Conservation (phyloP, 2,113 vertebrate genomes). For the Polyodon spathula region DNA sequence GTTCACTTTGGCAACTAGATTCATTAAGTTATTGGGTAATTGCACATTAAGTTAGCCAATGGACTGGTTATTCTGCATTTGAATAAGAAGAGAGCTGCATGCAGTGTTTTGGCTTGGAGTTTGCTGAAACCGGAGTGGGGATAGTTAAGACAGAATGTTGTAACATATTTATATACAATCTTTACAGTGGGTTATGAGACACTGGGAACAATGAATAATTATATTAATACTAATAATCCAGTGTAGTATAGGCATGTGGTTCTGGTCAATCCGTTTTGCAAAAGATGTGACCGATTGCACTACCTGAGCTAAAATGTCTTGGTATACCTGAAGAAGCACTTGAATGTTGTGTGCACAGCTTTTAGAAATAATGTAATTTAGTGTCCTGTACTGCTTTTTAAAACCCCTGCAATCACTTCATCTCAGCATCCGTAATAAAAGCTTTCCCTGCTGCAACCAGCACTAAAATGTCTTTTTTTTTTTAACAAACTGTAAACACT, state of each 20-base stretch:
- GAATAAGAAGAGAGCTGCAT: constrained; percentile 26
- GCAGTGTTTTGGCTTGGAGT: constrained; percentile 21
- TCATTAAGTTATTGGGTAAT: constrained; percentile 17
- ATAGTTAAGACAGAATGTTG: not conserved
- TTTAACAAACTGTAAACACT: too few species aligned
- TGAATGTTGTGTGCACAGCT: constrained; percentile 36
- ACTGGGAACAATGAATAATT: constrained; percentile 8
- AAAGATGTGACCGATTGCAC: constrained; percentile 29
- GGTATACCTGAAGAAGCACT: constrained; percentile 63
- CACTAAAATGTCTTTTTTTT: too few species aligned
- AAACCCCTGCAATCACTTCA: too few species aligned
- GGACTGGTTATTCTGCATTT: constrained; percentile 23
- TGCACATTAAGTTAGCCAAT: constrained; percentile 19
- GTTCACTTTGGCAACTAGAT: constrained; percentile 21
- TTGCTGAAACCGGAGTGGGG: constrained; percentile 26
- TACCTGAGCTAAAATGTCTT: constrained; percentile 50
- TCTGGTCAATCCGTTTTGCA: constrained; percentile 25
- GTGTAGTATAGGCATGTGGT: constrained; percentile 46
- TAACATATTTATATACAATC: constrained; percentile 5
- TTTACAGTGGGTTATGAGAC: not conserved
- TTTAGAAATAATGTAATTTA: not conserved
- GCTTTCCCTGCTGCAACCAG: too few species aligned
- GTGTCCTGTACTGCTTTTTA: too few species aligned
- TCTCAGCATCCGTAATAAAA: too few species aligned
- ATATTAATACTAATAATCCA: constrained; percentile 26